Evolutionary conservation across 2,797 vertebrate species (phyloP).

Genomic region (Rhadinocentrus ornatus): DNA sequence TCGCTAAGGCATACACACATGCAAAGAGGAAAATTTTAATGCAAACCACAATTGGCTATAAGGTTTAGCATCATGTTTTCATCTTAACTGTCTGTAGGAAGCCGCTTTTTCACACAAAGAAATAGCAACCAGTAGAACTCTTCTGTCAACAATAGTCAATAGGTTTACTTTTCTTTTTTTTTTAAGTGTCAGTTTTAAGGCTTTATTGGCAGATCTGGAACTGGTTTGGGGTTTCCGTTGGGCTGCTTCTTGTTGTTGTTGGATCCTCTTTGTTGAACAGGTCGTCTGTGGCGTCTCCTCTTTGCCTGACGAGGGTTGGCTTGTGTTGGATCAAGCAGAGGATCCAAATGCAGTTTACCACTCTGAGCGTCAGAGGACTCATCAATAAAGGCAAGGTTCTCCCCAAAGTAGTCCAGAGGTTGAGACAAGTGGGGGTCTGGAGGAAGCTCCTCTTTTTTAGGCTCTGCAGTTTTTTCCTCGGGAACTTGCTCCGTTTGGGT

Average conservation of each 20-base stretch:
- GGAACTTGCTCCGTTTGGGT: slow-evolving; percentile 79
- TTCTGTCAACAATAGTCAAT: slow-evolving; percentile 24
- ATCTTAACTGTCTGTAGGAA: slow-evolving; percentile 44
- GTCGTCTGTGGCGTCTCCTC: slow-evolving; percentile 76
- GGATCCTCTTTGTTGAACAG: slow-evolving; percentile 49
- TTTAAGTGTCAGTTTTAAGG: slow-evolving; percentile 38
- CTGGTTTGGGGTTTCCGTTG: slow-evolving; percentile 72
- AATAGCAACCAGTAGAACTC: slow-evolving; percentile 15
- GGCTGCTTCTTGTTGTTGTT: slow-evolving; percentile 54
- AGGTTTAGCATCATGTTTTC: slow-evolving; percentile 49
- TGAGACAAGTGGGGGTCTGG: slow-evolving; percentile 68
- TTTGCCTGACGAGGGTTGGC: slow-evolving; percentile 67
- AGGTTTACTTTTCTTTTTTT: neutral
- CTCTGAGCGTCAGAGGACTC: slow-evolving; percentile 91
- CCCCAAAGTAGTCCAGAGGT: slow-evolving; percentile 89
- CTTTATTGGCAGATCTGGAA: slow-evolving; percentile 56
- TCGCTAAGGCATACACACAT: slow-evolving; percentile 66
- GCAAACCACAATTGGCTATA: slow-evolving; percentile 57
- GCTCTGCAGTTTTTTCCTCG: slow-evolving; percentile 55
- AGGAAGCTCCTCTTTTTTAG: slow-evolving; percentile 36
- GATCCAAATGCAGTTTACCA: slow-evolving; percentile 77
- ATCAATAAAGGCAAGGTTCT: slow-evolving; percentile 92
- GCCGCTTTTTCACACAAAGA: slow-evolving; percentile 47
- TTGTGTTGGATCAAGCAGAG: slow-evolving; percentile 67
- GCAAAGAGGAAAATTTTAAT: slow-evolving; percentile 56